Evolutionary conservation across 2,888 invertebrate genomes (phyloP), one percentile per base, ranked within the genome.

Genomic region (Drosophila quasianomalipes): DNA sequence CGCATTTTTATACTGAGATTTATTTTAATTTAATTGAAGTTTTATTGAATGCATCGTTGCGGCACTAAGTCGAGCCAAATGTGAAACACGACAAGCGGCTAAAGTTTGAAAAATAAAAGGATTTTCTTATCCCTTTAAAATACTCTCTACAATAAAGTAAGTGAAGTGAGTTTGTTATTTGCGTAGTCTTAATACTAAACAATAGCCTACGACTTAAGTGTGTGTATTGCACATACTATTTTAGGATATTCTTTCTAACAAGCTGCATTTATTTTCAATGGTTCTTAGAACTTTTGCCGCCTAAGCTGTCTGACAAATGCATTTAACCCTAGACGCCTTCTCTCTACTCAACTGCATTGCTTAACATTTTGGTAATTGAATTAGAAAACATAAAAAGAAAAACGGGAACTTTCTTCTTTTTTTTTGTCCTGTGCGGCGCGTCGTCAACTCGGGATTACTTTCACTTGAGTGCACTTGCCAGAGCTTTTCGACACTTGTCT

Each of bases 1-100:
- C 74, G 68, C 77, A 79, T 82, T 85, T 84, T 82, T 63, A 12
- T 37, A 54, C 85, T 51, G 83, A 85, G 87, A 88, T 88, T 88
- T 88, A 90, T 88, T 90, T 83, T 88, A 85, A 88, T 88, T 88
- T 90, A 85, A 90, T 88, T 82, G 82, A 90, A 83, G 84, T 83
- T 85, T 83, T 79, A 89, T 85, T 79, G 78, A 70, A 81, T 68
- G 74, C 86, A 72, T 57, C 71, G 64, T 72, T 70, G 74, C 75
- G 79, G 67, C 76, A 83, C 49, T 71, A 57, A 73, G 71, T 58
- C 22, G 61, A 35, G n/a, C 28, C 44, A 30, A 65, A 33, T 30
- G 39, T 28, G 16, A 35, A 33, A 33, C 16, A 14, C 37, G 37
- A 37, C 7, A 41, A 44, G 61, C 44, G 26, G 0, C 51, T 55